Evolutionary conservation across 2,113 vertebrate species (phyloP).

Genomic region (Tragelaphus strepsiceros): DNA sequence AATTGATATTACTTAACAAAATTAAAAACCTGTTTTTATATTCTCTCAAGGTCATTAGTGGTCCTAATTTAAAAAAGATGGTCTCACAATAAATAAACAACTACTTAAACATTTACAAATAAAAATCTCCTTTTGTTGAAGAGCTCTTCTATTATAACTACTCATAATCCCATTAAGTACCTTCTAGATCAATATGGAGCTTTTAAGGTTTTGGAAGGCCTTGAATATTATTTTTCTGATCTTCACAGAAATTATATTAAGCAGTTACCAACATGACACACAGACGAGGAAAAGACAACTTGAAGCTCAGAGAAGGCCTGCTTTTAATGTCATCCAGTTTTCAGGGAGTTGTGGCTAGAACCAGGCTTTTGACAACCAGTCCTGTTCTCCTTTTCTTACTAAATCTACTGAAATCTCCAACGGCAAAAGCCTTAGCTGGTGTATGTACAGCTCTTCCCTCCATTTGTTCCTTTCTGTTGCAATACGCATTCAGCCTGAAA

Average conservation of each 20-base stretch:
- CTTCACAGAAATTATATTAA: not conserved
- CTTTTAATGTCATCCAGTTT: not conserved
- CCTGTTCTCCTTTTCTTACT: not conserved
- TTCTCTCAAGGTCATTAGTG: not conserved
- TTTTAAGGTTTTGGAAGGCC: not conserved
- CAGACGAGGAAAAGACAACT: not conserved
- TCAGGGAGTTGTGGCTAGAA: not conserved
- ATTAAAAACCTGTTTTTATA: not conserved
- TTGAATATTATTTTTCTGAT: not conserved
- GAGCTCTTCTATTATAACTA: not conserved
- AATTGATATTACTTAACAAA: not conserved
- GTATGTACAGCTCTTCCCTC: accelerated
- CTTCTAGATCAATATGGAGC: not conserved
- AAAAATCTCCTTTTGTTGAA: not conserved
- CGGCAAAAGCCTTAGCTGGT: not conserved
- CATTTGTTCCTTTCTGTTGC: not conserved
- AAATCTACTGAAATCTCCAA: not conserved
- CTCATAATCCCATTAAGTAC: not conserved
- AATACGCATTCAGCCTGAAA: not conserved
- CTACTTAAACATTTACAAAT: not conserved
- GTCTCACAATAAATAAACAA: not conserved
- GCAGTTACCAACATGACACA: not conserved
- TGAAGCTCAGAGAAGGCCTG: not conserved
- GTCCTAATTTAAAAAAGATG: not conserved
- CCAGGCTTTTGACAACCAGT: not conserved